Evolutionary conservation across 2,888 invertebrate species (phyloP), one percentile per base, ranked within the genome.

Genomic region (Adelognathus sp.): DNA sequence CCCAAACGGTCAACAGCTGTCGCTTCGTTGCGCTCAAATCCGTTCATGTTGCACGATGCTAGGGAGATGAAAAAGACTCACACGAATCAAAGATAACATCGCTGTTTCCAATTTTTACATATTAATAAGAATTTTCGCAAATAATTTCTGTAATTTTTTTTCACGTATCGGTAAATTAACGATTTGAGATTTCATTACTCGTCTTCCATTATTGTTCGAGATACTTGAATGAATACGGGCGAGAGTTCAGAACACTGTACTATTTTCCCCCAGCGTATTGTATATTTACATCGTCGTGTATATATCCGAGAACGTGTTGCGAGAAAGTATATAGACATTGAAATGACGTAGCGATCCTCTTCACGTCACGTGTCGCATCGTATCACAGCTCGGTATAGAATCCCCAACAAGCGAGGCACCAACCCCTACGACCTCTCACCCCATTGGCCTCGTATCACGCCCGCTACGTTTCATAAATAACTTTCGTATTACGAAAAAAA

Each of bases 1-100:
- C 87, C 88, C 88, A 87, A 88, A 87, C 90, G 89, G 88, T 83
- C 92, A 93, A 92, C 93, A 93, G 93, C 93, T 93, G 93, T 93
- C 93, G 93, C 92, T 92, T 89, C 92, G 86, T 86, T 89, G 85
- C 85, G 87, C 86, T 85, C 87, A 81, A 86, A 85, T 85, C 86
- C 85, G 85, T 82, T 83, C 88, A 84, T 80, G 86, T 86, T 87
- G 86, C 85, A 86, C 87, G 85, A 84, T 88, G 86, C 86, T 73
- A 83, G 69, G 77, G 81, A 79, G 77, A 81, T 82, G 70, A 79
- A 33, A 39, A 63, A 66, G 46, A 71, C 60, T 73, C 50, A 79
- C 67, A 39, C 79, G 79, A 70, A 73, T 81, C 69, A 64, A 50
- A 60, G 60, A 81, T 66, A 79, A 70, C 36, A 50, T 70, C 16